Evolutionary conservation across 2,888 invertebrate genomes (phyloP), one percentile per base, ranked within the genome.

Genomic region (Pristionchus arcanus): DNA sequence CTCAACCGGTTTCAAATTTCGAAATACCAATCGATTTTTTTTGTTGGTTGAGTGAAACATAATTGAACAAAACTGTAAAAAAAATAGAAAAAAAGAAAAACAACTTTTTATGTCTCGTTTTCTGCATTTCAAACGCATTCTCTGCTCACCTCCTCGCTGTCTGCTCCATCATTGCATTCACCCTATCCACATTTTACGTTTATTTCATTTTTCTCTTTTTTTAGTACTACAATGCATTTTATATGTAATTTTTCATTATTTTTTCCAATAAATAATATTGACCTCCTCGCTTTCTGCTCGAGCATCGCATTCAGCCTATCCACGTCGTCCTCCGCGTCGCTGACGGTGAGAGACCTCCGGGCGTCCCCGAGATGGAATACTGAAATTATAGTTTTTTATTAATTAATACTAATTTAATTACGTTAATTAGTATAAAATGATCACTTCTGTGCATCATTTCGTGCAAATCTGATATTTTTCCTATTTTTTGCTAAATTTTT

Each of bases 281-380:
- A 77, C 77, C n/a, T 77, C 11, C 77, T 77, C 21, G 77, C n/a
- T 42, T 42, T 42, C 19, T 34, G 25, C 77, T 77, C 77, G 28
- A 81, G 11, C 42, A 81, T 42, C 28, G 42, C 42, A 7, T 81
- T 49, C 28, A 81, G 3, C 15, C 49, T 53, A 19, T 42, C 49
- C 15, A 81, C 81, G 42, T 81, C 81, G 81, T 81, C 49, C 49
- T 81, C 81, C 1, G 81, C 81, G 81, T 81, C 81, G 49, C 81
- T 81, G 25, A 53, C 21, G 16, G 81, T 81, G 34, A 81, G 49
- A 9, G 81, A 81, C 5, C 81, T 49, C 2, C 81, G 81, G 11
- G 49, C 81, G 81, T 81, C 81, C 42, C 81, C 77, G 77, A 77
- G 77, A 42, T 77, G 77, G 77, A 77, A 77, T 16, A 77, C 37